Base-by-base conservation (phyloP, 2,888 invertebrate species). In the Acanthopleura granulata region DNA sequence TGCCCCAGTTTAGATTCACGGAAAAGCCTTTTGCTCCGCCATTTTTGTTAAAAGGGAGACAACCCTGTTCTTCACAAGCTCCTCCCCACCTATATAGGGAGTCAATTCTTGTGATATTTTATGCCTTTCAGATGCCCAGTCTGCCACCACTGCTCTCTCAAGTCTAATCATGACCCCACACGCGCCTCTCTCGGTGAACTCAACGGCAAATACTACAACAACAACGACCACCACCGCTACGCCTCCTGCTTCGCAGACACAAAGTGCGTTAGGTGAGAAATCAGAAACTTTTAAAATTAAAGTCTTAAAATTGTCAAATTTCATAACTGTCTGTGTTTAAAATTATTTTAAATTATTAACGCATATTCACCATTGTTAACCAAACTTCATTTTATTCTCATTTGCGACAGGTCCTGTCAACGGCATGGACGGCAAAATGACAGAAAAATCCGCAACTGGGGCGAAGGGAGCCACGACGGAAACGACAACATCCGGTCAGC, bases 161-260 rank as follows among this genome's bases (percentile, higher is more conserved):
- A 84, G 83, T 75, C 81, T 87, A 16, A 82, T 85, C 74, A 85
- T 84, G 77, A 80, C 86, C 29, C 86, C 86, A 66, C 82, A 81
- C 74, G 80, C 83, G 70, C 81, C 80, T 51, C 72, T 81, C 61
- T 78, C 81, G 30, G 81, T 80, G 40, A 83, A 83, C 75, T 77
- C 84, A 18, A 78, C 82, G 22, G 73, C 81, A 50, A 79, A 78
- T 16, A 76, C 80, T 40, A 77, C 74, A 50, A 66, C 75, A 49
- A 73, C 76, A 40, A 77, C 79, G 25, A 76, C 76, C 25, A 76
- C 76, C 27, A 79, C 75, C 29, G 75, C 78, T n/a, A 78, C 80
- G 69, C 79, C 81, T 61, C 79, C 81, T n/a, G n/a, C n/a, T 57
- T 12, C 3, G 57, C 18, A 57, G n/a, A 57, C 57, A 9, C 57